A percentile compares a stretch with the other conserved stretches of the same genome.
Conservation (phyloP, 2,888 invertebrate species). For the Ceraclea dissimilis region DNA sequence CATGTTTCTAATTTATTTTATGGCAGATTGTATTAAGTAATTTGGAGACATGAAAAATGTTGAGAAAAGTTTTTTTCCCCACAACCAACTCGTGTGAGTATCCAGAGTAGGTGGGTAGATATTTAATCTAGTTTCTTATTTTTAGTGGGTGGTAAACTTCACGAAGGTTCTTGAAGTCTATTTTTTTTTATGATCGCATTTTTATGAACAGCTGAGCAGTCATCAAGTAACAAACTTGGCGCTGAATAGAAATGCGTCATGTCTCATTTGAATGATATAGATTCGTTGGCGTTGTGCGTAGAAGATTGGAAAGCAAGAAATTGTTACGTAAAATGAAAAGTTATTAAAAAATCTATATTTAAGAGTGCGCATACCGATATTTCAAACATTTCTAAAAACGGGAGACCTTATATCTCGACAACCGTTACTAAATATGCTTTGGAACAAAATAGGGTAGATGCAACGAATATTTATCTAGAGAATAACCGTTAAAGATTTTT, state of each 20-base stretch:
- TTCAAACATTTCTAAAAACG: no score
- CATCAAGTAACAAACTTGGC: not conserved
- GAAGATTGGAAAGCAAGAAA: no score
- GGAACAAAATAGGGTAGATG: no score
- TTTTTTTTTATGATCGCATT: not conserved
- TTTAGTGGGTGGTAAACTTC: not conserved
- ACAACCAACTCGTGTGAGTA: not conserved
- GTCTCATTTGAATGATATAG: not conserved
- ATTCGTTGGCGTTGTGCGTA: no score
- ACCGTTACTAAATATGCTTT: no score
- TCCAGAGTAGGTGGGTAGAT: not conserved
- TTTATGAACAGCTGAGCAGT: not conserved
- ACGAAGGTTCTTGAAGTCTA: not conserved
- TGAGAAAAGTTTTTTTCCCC: not conserved
- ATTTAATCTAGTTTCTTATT: conserved; percentile 1
- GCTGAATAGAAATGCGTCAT: not conserved
- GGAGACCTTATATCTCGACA: no score
- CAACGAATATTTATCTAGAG: no score
- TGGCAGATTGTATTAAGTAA: not conserved
- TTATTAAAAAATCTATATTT: no score
- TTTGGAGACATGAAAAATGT: conserved; percentile 2
- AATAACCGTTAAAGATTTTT: no score
- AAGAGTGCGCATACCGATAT: no score
- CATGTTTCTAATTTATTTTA: conserved; percentile 2
- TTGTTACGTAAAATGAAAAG: no score